Percentiles rank a stretch among this genome's conserved stretches.
phyloP scores from a whole-genome alignment of 1,140 invertebrate species.

The Medauroidea extradentata region DNA sequence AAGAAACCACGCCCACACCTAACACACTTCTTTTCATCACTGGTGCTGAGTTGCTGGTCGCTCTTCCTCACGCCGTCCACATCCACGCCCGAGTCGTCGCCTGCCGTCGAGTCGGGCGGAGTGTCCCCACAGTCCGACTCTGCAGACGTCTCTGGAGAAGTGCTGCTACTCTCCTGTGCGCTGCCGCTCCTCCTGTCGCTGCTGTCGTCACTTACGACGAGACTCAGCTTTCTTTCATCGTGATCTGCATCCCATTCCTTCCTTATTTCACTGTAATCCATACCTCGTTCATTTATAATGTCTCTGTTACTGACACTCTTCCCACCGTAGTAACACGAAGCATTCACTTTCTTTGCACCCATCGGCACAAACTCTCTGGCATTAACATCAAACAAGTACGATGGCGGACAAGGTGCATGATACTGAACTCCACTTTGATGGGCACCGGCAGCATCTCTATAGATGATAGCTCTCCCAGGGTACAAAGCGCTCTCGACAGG shows the following conservation, averaged over 20 bases:
- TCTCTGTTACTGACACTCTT: not conserved
- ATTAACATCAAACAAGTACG: slow-evolving; percentile 52
- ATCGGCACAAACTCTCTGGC: slow-evolving; percentile 59
- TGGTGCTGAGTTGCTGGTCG: slow-evolving; percentile 12
- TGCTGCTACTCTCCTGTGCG: not conserved
- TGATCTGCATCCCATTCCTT: slow-evolving; percentile 21
- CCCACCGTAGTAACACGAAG: not conserved
- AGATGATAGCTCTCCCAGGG: slow-evolving; percentile 57
- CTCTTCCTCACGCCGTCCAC: not conserved
- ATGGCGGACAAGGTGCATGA: slow-evolving; percentile 17
- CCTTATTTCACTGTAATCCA: slow-evolving; percentile 5
- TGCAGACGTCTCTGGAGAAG: slow-evolving; percentile 15
- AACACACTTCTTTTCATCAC: slow-evolving; percentile 56
- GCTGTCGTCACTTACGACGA: not conserved
- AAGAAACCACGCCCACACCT: slow-evolving; percentile 68
- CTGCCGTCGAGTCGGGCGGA: slow-evolving; percentile 28
- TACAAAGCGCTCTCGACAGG: slow-evolving; percentile 59
- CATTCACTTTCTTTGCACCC: not conserved
- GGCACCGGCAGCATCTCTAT: slow-evolving; percentile 48
- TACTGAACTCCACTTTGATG: slow-evolving; percentile 19
- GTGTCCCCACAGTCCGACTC: slow-evolving; percentile 6
- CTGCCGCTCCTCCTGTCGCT: not conserved
- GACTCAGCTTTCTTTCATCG: slow-evolving; percentile 6
- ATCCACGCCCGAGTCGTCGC: slow-evolving; percentile 20
- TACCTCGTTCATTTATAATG: slow-evolving; percentile 5